phyloP scores from a whole-genome alignment of 2,797 vertebrate genomes.

The Peromyscus attwateri region DNA sequence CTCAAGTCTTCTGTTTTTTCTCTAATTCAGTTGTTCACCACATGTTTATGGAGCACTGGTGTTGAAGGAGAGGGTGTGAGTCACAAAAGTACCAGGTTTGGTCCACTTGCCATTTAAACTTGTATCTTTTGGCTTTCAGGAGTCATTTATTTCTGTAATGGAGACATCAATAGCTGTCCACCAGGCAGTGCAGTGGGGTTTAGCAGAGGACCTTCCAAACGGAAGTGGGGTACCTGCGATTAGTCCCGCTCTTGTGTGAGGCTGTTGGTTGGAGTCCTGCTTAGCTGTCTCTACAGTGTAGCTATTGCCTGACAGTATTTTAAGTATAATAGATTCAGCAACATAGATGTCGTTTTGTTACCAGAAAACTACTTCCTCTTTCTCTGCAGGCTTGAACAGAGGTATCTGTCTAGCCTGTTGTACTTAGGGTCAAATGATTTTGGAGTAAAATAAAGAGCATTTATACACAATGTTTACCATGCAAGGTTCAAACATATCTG shows the following conservation, averaged over 20 bases:
- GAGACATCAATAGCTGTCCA: background rate
- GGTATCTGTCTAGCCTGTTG: background rate
- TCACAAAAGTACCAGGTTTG: background rate
- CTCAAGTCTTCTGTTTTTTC: background rate
- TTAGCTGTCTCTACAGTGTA: background rate
- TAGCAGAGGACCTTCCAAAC: background rate
- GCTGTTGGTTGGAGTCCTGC: background rate
- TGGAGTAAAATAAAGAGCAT: constrained; percentile 25
- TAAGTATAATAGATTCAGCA: background rate
- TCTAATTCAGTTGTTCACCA: constrained; percentile 12
- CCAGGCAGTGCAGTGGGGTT: background rate
- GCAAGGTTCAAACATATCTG: background rate
- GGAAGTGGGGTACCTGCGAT: too few species aligned
- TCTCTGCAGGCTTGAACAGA: constrained; percentile 29
- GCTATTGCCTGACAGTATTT: background rate
- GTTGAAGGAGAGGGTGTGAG: background rate
- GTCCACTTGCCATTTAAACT: background rate
- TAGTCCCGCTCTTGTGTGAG: background rate
- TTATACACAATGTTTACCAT: background rate
- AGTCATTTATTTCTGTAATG: background rate
- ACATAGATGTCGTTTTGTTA: constrained; percentile 11
- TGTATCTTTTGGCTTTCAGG: background rate
- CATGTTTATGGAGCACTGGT: background rate
- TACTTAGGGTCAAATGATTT: constrained; percentile 16
- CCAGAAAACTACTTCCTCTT: background rate